Evolutionary conservation across 2,113 vertebrate genomes (phyloP), one percentile per base, ranked within the genome.

Genomic region (Lampris megalopsis): DNA sequence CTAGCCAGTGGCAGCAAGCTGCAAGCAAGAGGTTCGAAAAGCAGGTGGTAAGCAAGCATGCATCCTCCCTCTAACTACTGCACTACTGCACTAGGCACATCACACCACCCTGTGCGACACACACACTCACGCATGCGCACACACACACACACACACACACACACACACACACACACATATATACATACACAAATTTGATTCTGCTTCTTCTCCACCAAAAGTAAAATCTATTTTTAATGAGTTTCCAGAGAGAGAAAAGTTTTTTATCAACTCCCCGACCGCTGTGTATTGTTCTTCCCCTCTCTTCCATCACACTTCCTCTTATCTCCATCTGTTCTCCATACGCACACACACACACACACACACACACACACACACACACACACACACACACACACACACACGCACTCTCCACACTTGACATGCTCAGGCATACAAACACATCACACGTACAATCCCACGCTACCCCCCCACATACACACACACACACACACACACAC

Each of bases 321-420:
- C 86, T 91, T 62, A 90, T 91, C 86, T 89, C 90, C 86, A 91
- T 93, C 87, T 91, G 88, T 90, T 92, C 67, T 70, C 81, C 63
- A 87, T 72, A 68, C 71, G 64, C 73, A 80, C 54, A 86, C 78
- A 75, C 73, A 82, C 75, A 37, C 74, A 70, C 53, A 73, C 48
- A 78, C 9, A 78, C 40, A 63, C 63, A 65, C 49, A 60, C 69
- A 65, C 40, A 63, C 11, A 56, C 68, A 36, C 7, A 9, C n/a
- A 61, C 38, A 61, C 67, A 63, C 59, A 63, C 56, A 59, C 56
- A 59, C 36, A 38, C 6, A 5, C 24, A 58, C 56, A 58, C 35
- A 36, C 56, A 10, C 37, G 38, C 58, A 61, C 58, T 3, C 58
- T 9, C 24, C 24, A 24, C 24, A 24, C 24, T 24, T 24, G 24